Base-by-base conservation (phyloP, 1,140 invertebrate genomes). In the Venturia canescens region DNA sequence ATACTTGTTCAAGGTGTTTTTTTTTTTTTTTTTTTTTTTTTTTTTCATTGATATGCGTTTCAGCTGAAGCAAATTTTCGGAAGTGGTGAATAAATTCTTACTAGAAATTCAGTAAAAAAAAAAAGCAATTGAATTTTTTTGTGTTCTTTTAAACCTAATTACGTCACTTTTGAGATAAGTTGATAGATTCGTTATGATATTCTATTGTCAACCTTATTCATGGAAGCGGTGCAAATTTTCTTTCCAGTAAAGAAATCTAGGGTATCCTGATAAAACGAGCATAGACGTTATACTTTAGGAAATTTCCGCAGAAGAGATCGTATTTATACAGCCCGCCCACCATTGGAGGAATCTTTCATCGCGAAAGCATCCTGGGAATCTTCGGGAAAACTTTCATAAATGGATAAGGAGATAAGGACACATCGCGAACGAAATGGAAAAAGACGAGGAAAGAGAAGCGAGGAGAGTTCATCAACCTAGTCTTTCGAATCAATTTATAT, bases 401-500 rank as follows among this genome's bases (percentile, higher is more conserved):
- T 31, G 66, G 27, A 69, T 69, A 18, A 69, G 16, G 15, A 18
- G 27, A 18, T 16, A 69, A 31, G 29, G 66, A 16, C 13, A 69
- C 27, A 67, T 16, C 26, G 23, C 21, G 60, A 63, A 23, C 11
- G 60, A 6, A n/a, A 53, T 21, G 5, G 50, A 44, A 57, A 63
- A 13, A 27, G 60, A 23, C 60, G 1, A 4, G 16, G 50, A 44
- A 21, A 57, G 4, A 57, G 60, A 63, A 23, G 23, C 26, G n/a
- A 23, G 38, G 21, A 31, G 29, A 29, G 66, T 69, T 69, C 66
- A 48, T 48, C 69, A 38, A 38, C 69, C 21, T 15, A 44, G 69
- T 44, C 31, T 71, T 71, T 71, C 34, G 48, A 74, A 74, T 74
- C 71, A 74, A 74, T 74, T 74, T 74, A 74, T 74, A 74, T 74